Conservation (phyloP, 2,888 invertebrate species). For the Nomada fabriciana region DNA sequence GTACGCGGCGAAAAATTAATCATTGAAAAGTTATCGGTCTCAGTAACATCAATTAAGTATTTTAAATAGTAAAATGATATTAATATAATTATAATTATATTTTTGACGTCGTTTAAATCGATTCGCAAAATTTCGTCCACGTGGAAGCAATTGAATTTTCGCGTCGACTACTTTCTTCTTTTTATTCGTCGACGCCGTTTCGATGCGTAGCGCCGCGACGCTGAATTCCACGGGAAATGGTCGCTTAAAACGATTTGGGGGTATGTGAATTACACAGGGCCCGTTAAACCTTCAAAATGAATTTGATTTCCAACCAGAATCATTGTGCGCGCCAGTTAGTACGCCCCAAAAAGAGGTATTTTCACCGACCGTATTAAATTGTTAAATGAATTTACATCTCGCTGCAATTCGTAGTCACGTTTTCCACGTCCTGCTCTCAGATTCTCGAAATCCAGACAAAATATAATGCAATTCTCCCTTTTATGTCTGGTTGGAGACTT, state of each 20-base stretch:
- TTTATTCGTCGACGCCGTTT: neutral
- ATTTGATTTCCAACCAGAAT: slow-evolving; percentile 10
- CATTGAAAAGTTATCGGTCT: too few relatives aligned
- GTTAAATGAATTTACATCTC: slow-evolving; percentile 6
- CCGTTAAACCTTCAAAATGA: slow-evolving; percentile 7
- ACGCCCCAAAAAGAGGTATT: neutral
- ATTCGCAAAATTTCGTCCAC: neutral
- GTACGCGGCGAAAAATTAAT: neutral
- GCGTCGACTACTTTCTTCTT: neutral
- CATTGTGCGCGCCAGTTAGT: neutral
- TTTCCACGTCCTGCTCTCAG: neutral
- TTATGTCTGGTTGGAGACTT: neutral
- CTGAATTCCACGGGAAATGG: slow-evolving; percentile 1
- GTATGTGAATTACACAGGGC: neutral
- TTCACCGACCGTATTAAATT: neutral
- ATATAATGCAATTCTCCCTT: neutral
- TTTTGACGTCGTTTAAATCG: neutral
- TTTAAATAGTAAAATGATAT: too few relatives aligned
- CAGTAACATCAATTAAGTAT: too few relatives aligned
- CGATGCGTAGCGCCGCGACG: neutral
- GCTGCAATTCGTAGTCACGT: neutral
- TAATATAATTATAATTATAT: neutral
- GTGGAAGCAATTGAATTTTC: neutral
- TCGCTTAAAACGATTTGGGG: slow-evolving; percentile 8
- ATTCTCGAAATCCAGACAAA: neutral